Evolutionary conservation across 2,797 vertebrate genomes (phyloP), one percentile per base, ranked within the genome.

Genomic region (Chelmon rostratus): DNA sequence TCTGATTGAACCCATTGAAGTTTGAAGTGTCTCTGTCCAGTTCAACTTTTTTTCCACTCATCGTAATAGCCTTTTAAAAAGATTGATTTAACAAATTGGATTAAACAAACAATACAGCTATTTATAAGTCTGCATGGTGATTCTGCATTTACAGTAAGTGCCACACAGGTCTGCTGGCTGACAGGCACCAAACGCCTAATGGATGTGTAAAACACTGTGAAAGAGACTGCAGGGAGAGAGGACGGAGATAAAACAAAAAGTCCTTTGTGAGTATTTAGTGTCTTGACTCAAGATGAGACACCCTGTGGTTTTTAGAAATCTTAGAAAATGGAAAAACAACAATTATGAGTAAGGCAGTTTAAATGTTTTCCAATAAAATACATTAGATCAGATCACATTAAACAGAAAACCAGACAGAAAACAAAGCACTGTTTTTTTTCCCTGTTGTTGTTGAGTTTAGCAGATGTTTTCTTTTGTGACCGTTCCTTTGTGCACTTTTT

Each of bases 381-480:
- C 65, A 76, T 65, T 37, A 28, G 76, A 72, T 73, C 25, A n/a
- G 64, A 76, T 88, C 42, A 74, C 31, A 58, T 81, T 68, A 78
- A 61, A 79, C 25, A 38, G 38, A 76, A 82, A 71, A 58, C n/a
- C 33, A 81, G 50, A 71, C 64, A 69, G 63, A 62, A 82, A 70
- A 61, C 47, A 70, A 71, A 79, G 76, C 70, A 18, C 16, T 56
- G 23, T 63, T 65, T 57, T 47, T 50, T 65, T 40, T 54, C 33
- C 31, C 53, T 31, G 38, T 76, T 80, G 73, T 91, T 81, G 73
- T 90, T 90, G 81, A 79, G 50, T 66, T 67, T 10, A 57, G 68
- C 75, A 73, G 79, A 76, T 83, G 69, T 83, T 84, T 78, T 72
- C 31, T 75, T 78, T 11, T 52, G 57, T 63, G 71, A 67, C 76